A percentile compares a stretch with the other conserved stretches of the same genome.
Conservation (phyloP, 2,888 invertebrate species). For the Epinotia brunnichana region DNA sequence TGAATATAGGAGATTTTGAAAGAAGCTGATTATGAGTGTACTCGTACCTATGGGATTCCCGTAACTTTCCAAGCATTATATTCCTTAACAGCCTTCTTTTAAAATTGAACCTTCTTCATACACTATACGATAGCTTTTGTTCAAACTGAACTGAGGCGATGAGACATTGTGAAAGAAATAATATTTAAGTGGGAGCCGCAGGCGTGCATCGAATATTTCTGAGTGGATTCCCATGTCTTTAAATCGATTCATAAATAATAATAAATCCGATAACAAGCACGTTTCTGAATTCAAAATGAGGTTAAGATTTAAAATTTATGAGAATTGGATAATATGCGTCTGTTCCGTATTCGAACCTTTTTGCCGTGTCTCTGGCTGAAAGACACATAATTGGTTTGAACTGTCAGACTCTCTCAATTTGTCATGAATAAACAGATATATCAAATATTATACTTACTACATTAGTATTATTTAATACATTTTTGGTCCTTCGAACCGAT, state of each 20-base stretch:
- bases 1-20: not conserved
- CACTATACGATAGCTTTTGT: not conserved
- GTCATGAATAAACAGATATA: too few relatives aligned
- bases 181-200: conserved; percentile 11
- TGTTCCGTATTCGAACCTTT: too few relatives aligned
- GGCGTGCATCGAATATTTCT: conserved; percentile 21
- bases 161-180: not conserved
- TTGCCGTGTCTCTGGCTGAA: too few relatives aligned
- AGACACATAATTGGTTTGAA: too few relatives aligned
- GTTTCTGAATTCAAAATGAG: conserved; percentile 17
- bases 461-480: too few relatives aligned
- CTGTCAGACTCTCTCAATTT: too few relatives aligned
- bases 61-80: not conserved
- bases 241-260: conserved; percentile 35
- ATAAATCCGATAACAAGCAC: conserved; percentile 28
- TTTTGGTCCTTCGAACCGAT: too few relatives aligned
- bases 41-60: not conserved
- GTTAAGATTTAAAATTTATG: conserved; percentile 18
- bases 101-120: not conserved
- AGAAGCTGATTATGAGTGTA: conserved; percentile 7
- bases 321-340: too few relatives aligned
- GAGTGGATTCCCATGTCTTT: conserved; percentile 33
- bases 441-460: too few relatives aligned
- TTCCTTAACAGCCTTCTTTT: not conserved
- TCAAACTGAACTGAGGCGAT: not conserved